A percentile compares a stretch with the other conserved stretches of the same genome.
These are phyloP conservation scores for Lota lota DNA, from an alignment of 2,113 vertebrate genomes.

Conservation along the genomic window DNA sequence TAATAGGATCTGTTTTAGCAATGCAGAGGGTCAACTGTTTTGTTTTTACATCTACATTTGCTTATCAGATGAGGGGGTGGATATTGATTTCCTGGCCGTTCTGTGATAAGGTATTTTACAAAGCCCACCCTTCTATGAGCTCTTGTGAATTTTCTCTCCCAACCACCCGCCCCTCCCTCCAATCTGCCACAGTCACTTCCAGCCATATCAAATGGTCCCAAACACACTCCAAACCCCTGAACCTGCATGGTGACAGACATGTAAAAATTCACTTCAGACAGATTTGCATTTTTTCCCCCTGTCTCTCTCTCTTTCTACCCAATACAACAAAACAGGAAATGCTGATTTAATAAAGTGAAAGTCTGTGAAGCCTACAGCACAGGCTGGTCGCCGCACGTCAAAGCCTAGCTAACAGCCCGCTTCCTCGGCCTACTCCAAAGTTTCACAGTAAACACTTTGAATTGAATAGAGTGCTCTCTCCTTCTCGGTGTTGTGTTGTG, in stretches of 20 bases:
- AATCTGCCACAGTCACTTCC: no score
- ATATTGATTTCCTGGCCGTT: slow-evolving; percentile 58
- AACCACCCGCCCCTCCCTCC: neutral
- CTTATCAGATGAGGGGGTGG: slow-evolving; percentile 58
- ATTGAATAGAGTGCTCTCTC: slow-evolving; percentile 22
- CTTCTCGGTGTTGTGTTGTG: neutral
- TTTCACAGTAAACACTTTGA: slow-evolving; percentile 40
- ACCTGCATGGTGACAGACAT: no score
- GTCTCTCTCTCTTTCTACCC: no score
- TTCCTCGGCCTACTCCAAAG: neutral
- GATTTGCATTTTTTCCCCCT: no score
- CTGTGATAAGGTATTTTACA: slow-evolving; percentile 59
- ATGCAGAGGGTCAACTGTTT: neutral
- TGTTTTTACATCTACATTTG: slow-evolving; percentile 33
- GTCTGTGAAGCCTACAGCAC: neutral
- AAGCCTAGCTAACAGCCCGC: no score
- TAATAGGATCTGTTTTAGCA: no score
- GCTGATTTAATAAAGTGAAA: slow-evolving; percentile 29
- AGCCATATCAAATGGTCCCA: no score
- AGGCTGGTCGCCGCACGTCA: neutral
- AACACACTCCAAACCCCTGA: no score
- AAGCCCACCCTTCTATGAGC: slow-evolving; percentile 24
- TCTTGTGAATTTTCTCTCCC: slow-evolving; percentile 56
- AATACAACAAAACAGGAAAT: slow-evolving; percentile 8
- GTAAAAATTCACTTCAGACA: no score